Evolutionary conservation across 1,140 invertebrate genomes (phyloP).

Genomic region (Apis cerana): DNA sequence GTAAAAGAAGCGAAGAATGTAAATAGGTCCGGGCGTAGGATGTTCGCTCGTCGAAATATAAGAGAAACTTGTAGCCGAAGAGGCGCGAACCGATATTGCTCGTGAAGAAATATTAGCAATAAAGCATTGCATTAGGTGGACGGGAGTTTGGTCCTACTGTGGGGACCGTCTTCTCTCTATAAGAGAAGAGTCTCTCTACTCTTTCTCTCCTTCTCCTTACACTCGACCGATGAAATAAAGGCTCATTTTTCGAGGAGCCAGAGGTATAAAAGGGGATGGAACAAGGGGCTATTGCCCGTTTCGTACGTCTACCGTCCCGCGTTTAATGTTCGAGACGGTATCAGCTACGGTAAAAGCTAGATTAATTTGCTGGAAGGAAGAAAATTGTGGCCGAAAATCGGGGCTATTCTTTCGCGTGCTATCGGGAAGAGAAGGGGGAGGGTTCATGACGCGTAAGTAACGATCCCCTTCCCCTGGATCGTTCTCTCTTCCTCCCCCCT

Average conservation of each 20-base stretch:
- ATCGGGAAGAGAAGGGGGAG: background rate
- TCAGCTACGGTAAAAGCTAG: conserved; percentile 51
- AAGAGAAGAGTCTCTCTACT: conserved; percentile 14
- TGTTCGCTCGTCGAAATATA: conserved; percentile 1
- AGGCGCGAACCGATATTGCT: conserved; percentile 56
- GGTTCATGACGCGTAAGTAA: conserved; percentile 28
- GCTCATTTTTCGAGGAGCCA: conserved; percentile 65
- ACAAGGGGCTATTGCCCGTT: conserved; percentile 53
- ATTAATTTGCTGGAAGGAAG: conserved; percentile 54
- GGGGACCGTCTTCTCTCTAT: conserved; percentile 20
- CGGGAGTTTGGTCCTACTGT: conserved; percentile 10
- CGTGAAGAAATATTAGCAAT: conserved; percentile 64
- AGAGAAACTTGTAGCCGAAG: conserved; percentile 33
- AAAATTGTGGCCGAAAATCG: conserved; percentile 37
- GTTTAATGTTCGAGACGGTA: conserved; percentile 46
- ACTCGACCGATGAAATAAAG: conserved; percentile 64
- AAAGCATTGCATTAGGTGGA: conserved; percentile 58
- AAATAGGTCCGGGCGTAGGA: background rate
- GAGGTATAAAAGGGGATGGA: conserved; percentile 52
- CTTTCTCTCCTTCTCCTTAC: conserved; percentile 48
- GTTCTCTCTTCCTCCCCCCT: background rate
- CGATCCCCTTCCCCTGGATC: conserved; percentile 12
- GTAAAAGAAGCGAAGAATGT: no score
- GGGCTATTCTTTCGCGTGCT: conserved; percentile 21
- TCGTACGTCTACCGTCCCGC: conserved; percentile 50